Evolutionary conservation across 2,888 invertebrate species (phyloP), one percentile per base, ranked within the genome.

Genomic region (Microplitis manilae): DNA sequence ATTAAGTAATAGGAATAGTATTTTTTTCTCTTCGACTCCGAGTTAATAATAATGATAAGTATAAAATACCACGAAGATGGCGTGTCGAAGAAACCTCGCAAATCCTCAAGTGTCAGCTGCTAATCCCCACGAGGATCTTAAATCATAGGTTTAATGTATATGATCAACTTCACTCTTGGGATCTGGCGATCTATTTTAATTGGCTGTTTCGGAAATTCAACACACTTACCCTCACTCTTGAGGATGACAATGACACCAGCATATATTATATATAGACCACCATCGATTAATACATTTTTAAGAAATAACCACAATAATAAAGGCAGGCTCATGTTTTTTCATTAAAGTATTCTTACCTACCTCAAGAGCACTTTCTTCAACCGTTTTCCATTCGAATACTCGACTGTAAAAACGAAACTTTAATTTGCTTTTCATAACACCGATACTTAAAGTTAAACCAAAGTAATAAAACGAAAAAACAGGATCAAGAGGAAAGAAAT

Each of bases 391-490:
- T 77, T 79, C 75, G 8, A 13, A 50, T 76, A 77, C 80, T 78
- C 69, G 76, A 74, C 69, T 61, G 77, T 76, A 83, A 86, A 86
- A 79, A 82, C 83, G 85, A 86, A 79, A 82, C 83, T 84, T 83
- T 83, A 85, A 86, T 84, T 84, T 84, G 81, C 82, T 85, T 84
- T 84, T 84, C 86, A 86, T 86, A 84, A 85, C 83, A 81, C 80
- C 81, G 79, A 81, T 83, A 80, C 82, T 68, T 79, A 73, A 77
- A 73, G 71, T 72, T n/a, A 40, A 40, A 40, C 30, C 30, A 30
- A 30, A 30, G 30, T 17, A 9, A 68, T 13, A 72, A 17, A 70
- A 9, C n/a, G 17, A 62, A 39, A 73, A 40, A 61, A 40, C 8
- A 39, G 40, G 68, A 15, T 50, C 50, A 50, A 67, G 67, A 76